Base-by-base conservation (phyloP, 2,888 invertebrate genomes). In the Digitonthophagus gazella region DNA sequence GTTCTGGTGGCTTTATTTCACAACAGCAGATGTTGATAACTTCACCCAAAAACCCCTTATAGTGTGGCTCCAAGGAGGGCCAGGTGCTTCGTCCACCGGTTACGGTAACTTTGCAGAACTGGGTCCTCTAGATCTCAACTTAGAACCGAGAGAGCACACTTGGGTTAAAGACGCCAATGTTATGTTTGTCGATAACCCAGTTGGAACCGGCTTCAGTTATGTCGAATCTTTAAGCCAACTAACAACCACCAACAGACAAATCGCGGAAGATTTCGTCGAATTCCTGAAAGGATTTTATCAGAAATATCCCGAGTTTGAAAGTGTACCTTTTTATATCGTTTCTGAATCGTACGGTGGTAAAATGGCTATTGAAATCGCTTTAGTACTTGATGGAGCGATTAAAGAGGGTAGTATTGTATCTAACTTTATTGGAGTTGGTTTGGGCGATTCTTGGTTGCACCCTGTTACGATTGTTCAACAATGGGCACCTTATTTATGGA, bases 11-110 rank as follows among this genome's bases (percentile, higher is more conserved):
- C 81, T 96, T 44, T 94, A 92, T 78, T 91, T 91, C 78, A 91
- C 89, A 0, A 88, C 90, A 0, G 83, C 74, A 2, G 58, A 86
- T 64, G 89, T 88, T 0, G 73, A 77, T 2, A 84, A 84, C 58
- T 87, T 88, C 77, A 87, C 87, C 0, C 87, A 91, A 0, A 85
- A 88, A 56, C 96, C 96, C 0, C 82, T 95, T 19, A 84, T 94
- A n/a, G 89, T 96, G 67, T 96, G 96, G 95, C 84, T 96, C 8
- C 91, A 95, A 86, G 95, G 96, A 2, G 95, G 95, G 0, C 95
- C 95, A 0, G 95, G 90, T n/a, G 76, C 74, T 15, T 79, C 81
- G 0, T 80, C 80, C 1, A 79, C 81, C 2, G 81, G 81, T 0
- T 91, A 89, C 78, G 96, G 96, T n/a, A 96, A 96, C 80, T 95